These are phyloP conservation scores for Melopsittacus undulatus DNA, from an alignment of 2,797 vertebrate genomes.

Conservation along the genomic window DNA sequence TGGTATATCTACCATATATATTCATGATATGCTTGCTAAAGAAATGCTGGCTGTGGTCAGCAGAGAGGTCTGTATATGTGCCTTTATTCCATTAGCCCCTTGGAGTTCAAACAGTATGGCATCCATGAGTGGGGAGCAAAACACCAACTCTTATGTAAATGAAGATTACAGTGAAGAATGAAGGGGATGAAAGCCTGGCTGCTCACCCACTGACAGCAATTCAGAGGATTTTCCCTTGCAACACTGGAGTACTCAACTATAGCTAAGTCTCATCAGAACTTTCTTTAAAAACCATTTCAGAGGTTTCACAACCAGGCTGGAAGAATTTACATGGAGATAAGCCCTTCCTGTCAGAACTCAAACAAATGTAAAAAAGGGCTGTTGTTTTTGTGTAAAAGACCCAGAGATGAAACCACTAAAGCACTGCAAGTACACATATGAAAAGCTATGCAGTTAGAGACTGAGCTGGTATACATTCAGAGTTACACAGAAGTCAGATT, in stretches of 20 bases:
- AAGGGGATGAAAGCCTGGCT: neutral
- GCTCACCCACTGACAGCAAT: neutral
- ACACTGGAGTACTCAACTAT: neutral
- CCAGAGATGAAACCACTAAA: neutral
- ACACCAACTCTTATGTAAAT: slow-evolving; percentile 43
- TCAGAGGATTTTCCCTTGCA: neutral
- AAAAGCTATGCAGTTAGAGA: neutral
- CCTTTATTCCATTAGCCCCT: slow-evolving; percentile 6
- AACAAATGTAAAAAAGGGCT: neutral
- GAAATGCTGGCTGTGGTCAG: neutral
- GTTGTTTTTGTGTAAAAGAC: neutral
- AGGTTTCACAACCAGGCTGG: neutral
- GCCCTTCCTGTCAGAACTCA: neutral
- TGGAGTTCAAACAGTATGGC: neutral
- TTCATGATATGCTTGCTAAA: neutral
- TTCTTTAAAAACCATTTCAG: slow-evolving; percentile 6
- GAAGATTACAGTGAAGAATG: slow-evolving; percentile 52
- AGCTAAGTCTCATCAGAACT: neutral
- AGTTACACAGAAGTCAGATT: neutral
- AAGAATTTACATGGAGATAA: neutral
- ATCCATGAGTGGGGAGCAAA: slow-evolving; percentile 19
- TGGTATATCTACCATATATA: neutral
- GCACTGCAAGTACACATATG: neutral
- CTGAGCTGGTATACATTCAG: neutral
- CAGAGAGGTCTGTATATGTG: neutral